Evolutionary conservation across 2,888 invertebrate species (phyloP).

Genomic region (Tanytarsus gracilentus): DNA sequence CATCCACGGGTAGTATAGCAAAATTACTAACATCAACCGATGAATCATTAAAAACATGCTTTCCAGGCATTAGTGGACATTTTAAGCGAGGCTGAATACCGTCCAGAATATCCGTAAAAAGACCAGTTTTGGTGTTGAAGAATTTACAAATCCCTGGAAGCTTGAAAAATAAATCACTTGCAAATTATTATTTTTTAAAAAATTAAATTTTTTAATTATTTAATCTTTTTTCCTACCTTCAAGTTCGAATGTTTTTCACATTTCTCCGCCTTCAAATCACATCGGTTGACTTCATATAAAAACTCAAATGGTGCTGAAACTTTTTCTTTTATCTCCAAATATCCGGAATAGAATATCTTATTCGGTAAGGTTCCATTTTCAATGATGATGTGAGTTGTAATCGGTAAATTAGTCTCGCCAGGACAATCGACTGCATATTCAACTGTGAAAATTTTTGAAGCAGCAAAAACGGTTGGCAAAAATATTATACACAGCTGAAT

Average conservation of each 20-base stretch:
- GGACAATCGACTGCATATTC: too few species aligned
- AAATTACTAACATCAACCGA: not conserved
- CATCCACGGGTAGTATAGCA: not conserved
- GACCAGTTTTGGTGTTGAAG: not conserved
- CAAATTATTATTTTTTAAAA: not conserved
- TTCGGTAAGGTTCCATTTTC: too few species aligned
- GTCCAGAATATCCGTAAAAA: not conserved
- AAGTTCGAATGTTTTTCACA: not conserved
- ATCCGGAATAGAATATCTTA: not conserved
- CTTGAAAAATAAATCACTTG: too few species aligned
- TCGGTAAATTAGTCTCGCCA: too few species aligned
- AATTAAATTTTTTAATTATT: not conserved
- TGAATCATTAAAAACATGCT: not conserved
- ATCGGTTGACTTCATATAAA: not conserved
- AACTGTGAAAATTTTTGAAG: too few species aligned
- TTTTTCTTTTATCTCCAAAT: not conserved
- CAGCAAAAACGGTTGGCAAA: too few species aligned
- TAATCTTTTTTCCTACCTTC: not conserved
- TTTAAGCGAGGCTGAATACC: not conserved
- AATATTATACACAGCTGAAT: too few species aligned
- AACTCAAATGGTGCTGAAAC: not conserved
- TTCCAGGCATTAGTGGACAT: constrained; percentile 9
- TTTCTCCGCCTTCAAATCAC: not conserved
- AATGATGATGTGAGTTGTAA: too few species aligned
- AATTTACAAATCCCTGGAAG: not conserved